phyloP scores from a whole-genome alignment of 2,888 invertebrate genomes.

The Ectemnius lituratus region DNA sequence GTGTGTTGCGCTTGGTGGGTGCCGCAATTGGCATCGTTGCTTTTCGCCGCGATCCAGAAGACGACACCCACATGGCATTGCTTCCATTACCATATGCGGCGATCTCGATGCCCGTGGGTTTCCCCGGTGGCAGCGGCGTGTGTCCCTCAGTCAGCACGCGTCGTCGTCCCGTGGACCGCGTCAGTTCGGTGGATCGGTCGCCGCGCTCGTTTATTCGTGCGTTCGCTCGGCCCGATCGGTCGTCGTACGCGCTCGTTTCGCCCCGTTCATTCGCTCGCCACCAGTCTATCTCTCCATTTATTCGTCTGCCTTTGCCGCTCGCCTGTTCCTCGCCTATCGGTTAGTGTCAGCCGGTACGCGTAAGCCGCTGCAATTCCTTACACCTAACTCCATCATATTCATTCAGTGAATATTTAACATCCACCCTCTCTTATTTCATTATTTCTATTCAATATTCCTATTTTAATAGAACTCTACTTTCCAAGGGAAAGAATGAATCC shows the following conservation, averaged over 20 bases:
- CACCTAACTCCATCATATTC: not conserved
- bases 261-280: constrained; percentile 17
- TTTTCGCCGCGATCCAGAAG: constrained; percentile 58
- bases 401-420: not conserved
- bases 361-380: not conserved
- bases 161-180: constrained; percentile 58
- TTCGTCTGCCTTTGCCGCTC: constrained; percentile 30
- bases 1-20: constrained; percentile 3
- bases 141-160: constrained; percentile 67
- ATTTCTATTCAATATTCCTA: not conserved
- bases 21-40: constrained; percentile 52
- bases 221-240: constrained; percentile 20
- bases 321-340: constrained; percentile 32
- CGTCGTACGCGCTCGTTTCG: constrained; percentile 2
- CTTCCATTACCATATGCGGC: constrained; percentile 75
- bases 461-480: not conserved
- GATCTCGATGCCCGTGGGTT: constrained; percentile 66
- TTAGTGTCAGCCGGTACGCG: constrained; percentile 26
- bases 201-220: constrained; percentile 42
- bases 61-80: constrained; percentile 72
- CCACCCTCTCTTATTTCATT: too few relatives aligned
- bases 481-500: not conserved
- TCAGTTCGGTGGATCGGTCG: constrained; percentile 63
- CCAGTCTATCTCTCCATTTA: not conserved
- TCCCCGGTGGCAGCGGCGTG: constrained; percentile 62